phyloP scores from a whole-genome alignment of 2,888 invertebrate species.

The Andrena dorsata region DNA sequence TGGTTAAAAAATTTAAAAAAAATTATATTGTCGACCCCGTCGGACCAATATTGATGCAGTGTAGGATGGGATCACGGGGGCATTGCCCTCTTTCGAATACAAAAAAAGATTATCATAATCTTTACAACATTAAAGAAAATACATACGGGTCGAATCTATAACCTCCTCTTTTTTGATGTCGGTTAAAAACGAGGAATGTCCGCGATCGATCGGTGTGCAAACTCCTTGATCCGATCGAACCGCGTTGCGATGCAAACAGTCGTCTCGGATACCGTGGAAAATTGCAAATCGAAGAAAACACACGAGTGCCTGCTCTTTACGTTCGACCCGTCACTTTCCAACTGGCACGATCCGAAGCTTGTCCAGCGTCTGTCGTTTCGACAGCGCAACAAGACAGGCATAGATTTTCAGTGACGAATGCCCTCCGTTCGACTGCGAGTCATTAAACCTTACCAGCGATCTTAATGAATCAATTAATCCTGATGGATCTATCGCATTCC shows the following conservation, averaged over 20 bases:
- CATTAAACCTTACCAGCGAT: conserved; percentile 50
- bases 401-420: conserved; percentile 22
- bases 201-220: conserved; percentile 16
- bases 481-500: conserved; percentile 60
- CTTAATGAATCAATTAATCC: conserved; percentile 69
- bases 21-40: no score
- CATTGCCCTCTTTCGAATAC: no score
- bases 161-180: no score
- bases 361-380: not conserved
- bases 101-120: no score
- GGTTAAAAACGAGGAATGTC: no score
- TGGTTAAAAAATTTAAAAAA: no score
- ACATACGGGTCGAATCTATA: no score
- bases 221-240: conserved; percentile 38
- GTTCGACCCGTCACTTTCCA: conserved; percentile 1
- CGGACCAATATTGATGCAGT: no score
- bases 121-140: no score
- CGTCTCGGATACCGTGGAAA: not conserved
- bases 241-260: not conserved
- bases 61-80: no score
- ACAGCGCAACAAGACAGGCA: not conserved
- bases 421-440: conserved; percentile 29
- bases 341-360: not conserved
- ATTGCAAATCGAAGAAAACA: conserved; percentile 36
- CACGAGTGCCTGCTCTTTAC: not conserved